Base-by-base conservation (phyloP, 2,113 vertebrate species). In the Sander lucioperca region DNA sequence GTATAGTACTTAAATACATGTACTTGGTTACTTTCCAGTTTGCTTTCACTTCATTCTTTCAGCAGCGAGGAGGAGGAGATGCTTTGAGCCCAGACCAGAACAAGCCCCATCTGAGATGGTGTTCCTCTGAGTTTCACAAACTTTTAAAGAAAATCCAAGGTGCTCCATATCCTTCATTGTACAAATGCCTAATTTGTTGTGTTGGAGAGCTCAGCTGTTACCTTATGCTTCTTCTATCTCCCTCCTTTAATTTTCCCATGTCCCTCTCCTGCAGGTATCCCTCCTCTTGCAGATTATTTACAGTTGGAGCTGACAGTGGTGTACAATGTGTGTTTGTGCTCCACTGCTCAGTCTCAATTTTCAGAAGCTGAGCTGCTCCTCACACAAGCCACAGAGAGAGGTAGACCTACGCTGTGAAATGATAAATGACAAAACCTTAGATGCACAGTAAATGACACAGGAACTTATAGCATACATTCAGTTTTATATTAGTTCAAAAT, bases 71-170 rank as follows among this genome's bases (percentile, higher is more conserved):
- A 84, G 83, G 18, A 73, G 65, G 33, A 56, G 48, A 86, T 54
- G n/a, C 23, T 2, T 3, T 58, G 19, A 86, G 15, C 4, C 63
- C 5, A 39, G 81, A 87, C 45, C 74, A 88, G 59, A 74, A 48
- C 43, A 87, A 86, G 54, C 69, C 43, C 50, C 48, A 23, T 48
- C 47, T 88, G 47, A 90, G 70, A 63, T 65, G 50, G 11, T 93
- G 86, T 71, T 91, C 86, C 19, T 83, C 76, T 30, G 92, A 95
- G 65, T 92, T 93, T 78, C 71, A 90, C 54, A 95, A 92, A 83
- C 94, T 96, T n/a, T 86, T 94, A 50, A 89, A 43, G 27, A 94
- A 92, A 92, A 92, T 95, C 7, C 92, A 95, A 95, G 95, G 95
- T 96, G 23, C 21, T 65, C 1, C 15, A 39, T 80, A 5, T 50